phyloP scores from a whole-genome alignment of 2,113 vertebrate genomes.

The Loxodonta africana region DNA sequence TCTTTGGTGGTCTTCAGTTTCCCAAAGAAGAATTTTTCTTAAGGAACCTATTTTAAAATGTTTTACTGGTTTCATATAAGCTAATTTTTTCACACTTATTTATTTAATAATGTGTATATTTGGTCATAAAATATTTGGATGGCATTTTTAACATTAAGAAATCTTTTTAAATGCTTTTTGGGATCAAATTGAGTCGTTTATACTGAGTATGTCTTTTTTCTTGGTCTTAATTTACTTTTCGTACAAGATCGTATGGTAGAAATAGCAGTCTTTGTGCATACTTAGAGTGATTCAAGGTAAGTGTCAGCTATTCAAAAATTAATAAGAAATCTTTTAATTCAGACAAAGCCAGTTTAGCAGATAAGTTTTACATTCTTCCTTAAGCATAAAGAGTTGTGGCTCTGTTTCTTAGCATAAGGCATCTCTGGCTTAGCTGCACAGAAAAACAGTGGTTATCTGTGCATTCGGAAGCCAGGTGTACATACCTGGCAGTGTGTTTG shows the following conservation, averaged over 20 bases:
- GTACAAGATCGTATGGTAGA: not conserved
- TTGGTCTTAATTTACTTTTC: not conserved
- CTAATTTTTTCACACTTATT: not conserved
- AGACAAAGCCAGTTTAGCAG: not conserved
- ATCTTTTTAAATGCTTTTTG: constrained; percentile 1
- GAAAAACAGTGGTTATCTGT: not conserved
- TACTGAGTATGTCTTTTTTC: not conserved
- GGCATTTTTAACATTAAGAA: constrained; percentile 48
- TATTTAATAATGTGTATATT: not conserved
- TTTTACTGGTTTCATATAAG: constrained; percentile 21
- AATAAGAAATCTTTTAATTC: constrained; percentile 42
- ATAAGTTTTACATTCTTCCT: not conserved
- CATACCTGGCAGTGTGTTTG: rapidly evolving
- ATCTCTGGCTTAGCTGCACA: not conserved
- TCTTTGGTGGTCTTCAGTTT: not conserved
- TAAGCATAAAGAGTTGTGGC: not conserved
- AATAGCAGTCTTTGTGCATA: not conserved
- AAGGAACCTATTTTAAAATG: constrained; percentile 1
- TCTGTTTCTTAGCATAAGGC: not conserved
- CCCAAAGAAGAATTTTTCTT: constrained; percentile 29
- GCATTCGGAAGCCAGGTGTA: not conserved
- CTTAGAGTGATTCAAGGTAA: not conserved
- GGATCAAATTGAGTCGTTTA: not conserved
- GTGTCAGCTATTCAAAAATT: not conserved
- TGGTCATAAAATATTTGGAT: constrained; percentile 13